Base-by-base conservation (phyloP, 2,888 invertebrate species). In the Megaustenia siamemsis region DNA sequence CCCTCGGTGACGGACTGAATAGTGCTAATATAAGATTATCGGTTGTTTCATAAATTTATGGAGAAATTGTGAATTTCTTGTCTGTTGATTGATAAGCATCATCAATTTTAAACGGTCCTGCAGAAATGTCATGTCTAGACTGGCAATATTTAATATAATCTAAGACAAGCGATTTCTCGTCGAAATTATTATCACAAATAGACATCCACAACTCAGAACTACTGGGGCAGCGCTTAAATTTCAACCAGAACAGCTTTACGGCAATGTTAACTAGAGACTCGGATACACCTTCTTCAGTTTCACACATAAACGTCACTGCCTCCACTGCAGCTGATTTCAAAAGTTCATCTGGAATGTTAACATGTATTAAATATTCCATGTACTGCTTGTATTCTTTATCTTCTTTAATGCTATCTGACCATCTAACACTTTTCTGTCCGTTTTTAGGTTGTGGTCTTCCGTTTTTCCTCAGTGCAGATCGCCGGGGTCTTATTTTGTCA, bases 141-240 rank as follows among this genome's bases (percentile, higher is more conserved):
- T 71, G n/a, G 28, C n/a, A 43, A 1, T 71, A 5, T 15, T 71
- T n/a, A 43, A 71, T 71, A 71, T n/a, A 71, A 12, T 71, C 43
- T 45, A 71, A n/a, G 15, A 71, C 43, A 71, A 71, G 71, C 10
- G 12, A 43, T 71, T n/a, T 71, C 45, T 71, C 71, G 15, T 71
- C 71, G 28, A n/a, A 71, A 71, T 71, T 71, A 40, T 43, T n/a
- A 45, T 71, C 71, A 28, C 43, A 71, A n/a, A 71, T 43, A 28
- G n/a, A 6, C 5, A 28, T 45, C n/a, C 45, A 71, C 43, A 71
- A 71, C 24, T 71, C 71, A 1, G 45, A 43, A 8, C 71, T n/a
- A 45, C n/a, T 45, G 24, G 71, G 71, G 15, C 28, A 43, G 2
- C 71, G 40, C 3, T 43, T n/a, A n/a, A 43, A 28, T 45, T 71